Conservation (phyloP, 2,797 vertebrate genomes). For the Argentina silus region DNA sequence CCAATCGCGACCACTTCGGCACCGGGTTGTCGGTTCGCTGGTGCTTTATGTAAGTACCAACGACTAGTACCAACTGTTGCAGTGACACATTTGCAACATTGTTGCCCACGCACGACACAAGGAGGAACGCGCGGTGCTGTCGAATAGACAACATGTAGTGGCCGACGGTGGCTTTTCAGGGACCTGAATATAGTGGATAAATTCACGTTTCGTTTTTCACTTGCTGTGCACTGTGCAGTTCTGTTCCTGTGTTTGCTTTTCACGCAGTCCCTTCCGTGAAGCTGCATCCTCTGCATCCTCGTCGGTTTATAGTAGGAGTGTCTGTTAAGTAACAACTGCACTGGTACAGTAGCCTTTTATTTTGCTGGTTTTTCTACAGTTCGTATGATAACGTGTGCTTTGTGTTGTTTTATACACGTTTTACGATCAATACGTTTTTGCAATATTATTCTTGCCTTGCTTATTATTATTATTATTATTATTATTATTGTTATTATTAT, state of each 20-base stretch:
- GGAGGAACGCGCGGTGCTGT: neutral
- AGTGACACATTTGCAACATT: neutral
- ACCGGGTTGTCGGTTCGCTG: neutral
- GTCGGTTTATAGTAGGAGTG: constrained; percentile 8
- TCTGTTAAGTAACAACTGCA: neutral
- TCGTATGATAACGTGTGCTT: too few species aligned
- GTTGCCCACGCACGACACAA: neutral
- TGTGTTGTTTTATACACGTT: too few species aligned
- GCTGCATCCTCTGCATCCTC: constrained; percentile 2
- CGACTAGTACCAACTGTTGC: constrained; percentile 51
- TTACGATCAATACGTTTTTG: too few species aligned
- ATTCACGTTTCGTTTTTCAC: neutral
- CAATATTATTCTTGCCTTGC: too few species aligned
- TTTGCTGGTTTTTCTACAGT: too few species aligned
- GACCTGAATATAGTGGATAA: too few species aligned
- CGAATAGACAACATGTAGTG: neutral
- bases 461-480: too few species aligned
- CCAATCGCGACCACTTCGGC: neutral
- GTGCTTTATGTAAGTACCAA: constrained; percentile 22
- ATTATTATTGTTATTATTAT: too few species aligned
- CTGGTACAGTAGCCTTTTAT: neutral
- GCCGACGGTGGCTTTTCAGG: neutral
- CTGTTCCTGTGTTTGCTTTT: constrained; percentile 5
- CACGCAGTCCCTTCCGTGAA: constrained; percentile 52
- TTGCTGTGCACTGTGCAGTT: constrained; percentile 3